Evolutionary conservation across 2,888 invertebrate species (phyloP), one percentile per base, ranked within the genome.

Genomic region (Lithosia quadra): DNA sequence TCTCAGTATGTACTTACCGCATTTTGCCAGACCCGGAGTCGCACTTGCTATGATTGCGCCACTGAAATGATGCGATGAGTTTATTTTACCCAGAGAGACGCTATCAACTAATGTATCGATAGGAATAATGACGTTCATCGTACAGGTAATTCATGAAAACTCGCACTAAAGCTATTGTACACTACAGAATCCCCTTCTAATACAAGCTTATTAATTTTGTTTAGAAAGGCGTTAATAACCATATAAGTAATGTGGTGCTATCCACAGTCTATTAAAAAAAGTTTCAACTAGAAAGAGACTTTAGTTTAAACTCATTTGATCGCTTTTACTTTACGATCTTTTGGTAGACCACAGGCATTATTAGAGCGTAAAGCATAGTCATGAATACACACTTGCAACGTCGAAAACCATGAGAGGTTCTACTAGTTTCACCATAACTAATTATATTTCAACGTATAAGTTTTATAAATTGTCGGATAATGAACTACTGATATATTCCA

Each of bases 381-480:
- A 39, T 60, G 21, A 55, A 53, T 21, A 34, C 56, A 34, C 56
- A 64, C 36, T 59, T 43, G 22, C 21, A 24, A 21, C n/a, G 43
- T 65, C 57, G 33, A 33, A 49, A 65, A 28, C 49, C 65, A 65
- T 28, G 43, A 49, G 33, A 60, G 34, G 33, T 36, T 36, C 33
- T 63, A 36, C 49, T 49, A 65, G 49, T 65, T 59, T 33, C 59
- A 59, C 58, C 65, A 65, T 59, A 59, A 65, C 65, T 65, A 58
- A 65, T 65, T 65, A 65, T 33, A 5, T 36, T n/a, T n/a, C n/a
- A n/a, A 55, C 9, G 15, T 55, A 22, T 58, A 34, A 58, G 18
- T 56, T 43, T 64, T 57, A 64, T 57, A 39, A 64, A 56, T 64
- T 57, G 36, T 63, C 36, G 63, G 22, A 56, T 56, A 55, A 36